Evolutionary conservation across 2,797 vertebrate species (phyloP), one percentile per base, ranked within the genome.

Genomic region (Pampus argenteus): DNA sequence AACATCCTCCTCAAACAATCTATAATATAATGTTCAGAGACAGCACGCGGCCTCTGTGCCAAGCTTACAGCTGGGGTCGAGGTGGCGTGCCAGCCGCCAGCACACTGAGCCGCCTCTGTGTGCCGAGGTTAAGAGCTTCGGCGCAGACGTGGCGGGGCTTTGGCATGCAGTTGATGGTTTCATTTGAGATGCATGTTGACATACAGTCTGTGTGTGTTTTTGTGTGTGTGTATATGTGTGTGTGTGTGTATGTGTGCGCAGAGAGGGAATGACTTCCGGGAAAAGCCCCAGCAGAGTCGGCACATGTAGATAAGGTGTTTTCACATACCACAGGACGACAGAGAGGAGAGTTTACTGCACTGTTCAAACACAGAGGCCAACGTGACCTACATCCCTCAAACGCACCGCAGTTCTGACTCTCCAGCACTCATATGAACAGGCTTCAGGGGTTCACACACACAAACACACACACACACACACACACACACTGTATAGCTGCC

Each of bases 311-410:
- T 76, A 68, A 84, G 66, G 75, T 52, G 67, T 76, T 81, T 77
- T 73, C 74, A 72, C 57, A 83, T 81, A 76, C 81, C 76, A 62
- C 74, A 58, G 38, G 51, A 74, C 81, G 85, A 88, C 84, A 87
- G 86, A 82, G 20, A 18, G 61, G 56, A 54, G 55, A 62, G 74
- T 86, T 80, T 69, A 84, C 74, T 20, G 76, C 71, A 56, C 66
- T 68, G 60, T 77, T 89, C 79, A 87, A 88, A 82, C 76, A 75
- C 61, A 58, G 58, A 71, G 71, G 74, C 66, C 62, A 70, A 31
- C n/a, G 7, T 90, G 90, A 91, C 89, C 88, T 86, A 90, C 74
- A 92, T 90, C 76, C 74, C 67, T 76, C 55, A 59, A 55, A 71
- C 52, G 54, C 38, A 20, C 63, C 2, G 22, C 52, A 26, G 48